A percentile compares a stretch with the other conserved stretches of the same genome.
Conservation (phyloP, 2,888 invertebrate species). For the Sepioteuthis lessoniana region DNA sequence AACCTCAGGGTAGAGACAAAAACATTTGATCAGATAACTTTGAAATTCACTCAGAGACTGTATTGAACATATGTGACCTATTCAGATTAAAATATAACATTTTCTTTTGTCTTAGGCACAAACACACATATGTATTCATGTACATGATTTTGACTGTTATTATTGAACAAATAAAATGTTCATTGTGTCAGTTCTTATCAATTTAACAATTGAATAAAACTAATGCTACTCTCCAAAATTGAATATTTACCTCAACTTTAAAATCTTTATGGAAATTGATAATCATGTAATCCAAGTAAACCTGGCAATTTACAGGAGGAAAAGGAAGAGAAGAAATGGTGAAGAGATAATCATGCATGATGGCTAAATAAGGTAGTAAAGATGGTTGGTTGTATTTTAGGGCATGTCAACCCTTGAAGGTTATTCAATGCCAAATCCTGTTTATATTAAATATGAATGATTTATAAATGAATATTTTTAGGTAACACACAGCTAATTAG, state of each 20-base stretch:
- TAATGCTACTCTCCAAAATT: too few species aligned
- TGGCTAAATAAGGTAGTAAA: background rate
- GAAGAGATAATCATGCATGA: background rate
- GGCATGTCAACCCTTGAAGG: too few species aligned
- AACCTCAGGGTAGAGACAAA: background rate
- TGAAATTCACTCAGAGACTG: background rate
- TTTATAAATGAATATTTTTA: too few species aligned
- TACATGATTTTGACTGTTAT: background rate
- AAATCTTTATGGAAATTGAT: background rate
- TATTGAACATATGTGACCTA: too few species aligned
- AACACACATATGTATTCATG: too few species aligned
- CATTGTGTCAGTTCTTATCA: background rate
- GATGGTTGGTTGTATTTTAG: too few species aligned
- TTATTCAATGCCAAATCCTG: too few species aligned
- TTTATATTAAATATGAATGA: too few species aligned
- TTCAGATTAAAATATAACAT: background rate
- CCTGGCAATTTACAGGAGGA: background rate
- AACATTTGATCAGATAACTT: background rate
- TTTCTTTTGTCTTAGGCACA: background rate
- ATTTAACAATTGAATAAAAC: background rate
- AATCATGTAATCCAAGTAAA: background rate
- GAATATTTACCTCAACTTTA: background rate
- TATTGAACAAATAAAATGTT: background rate
- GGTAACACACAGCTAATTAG: too few species aligned
- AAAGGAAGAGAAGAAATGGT: background rate